Conservation (phyloP, 2,113 vertebrate genomes). For the Panurus biarmicus region DNA sequence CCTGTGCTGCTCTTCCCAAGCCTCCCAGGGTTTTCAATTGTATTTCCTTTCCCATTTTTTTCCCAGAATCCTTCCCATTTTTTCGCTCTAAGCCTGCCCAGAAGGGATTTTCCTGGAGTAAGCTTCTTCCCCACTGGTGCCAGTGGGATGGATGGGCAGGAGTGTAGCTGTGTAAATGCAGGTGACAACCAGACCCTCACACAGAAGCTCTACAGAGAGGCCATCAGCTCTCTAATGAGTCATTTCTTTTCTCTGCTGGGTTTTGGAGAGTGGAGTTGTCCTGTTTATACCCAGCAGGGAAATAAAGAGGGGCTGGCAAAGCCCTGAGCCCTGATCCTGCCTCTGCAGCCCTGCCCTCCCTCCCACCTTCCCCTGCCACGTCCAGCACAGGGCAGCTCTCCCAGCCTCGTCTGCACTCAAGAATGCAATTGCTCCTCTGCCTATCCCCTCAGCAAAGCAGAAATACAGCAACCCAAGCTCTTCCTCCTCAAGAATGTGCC, state of each 20-base stretch:
- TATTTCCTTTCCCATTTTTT: not conserved
- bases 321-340: not conserved
- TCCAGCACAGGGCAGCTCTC: not conserved
- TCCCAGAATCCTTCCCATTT: not conserved
- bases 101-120: not conserved
- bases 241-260: not conserved
- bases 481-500: constrained; percentile 55
- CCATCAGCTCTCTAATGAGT: not conserved
- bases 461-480: constrained; percentile 8
- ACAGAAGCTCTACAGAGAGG: not conserved
- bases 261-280: not conserved
- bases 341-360: not conserved
- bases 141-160: not conserved
- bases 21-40: not conserved
- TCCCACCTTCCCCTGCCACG: not conserved
- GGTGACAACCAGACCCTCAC: not conserved
- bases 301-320: not conserved
- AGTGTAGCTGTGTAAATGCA: not conserved
- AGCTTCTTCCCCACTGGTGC: not conserved
- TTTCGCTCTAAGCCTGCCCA: not conserved
- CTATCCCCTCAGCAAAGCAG: not conserved
- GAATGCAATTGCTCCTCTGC: not conserved
- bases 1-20: not conserved
- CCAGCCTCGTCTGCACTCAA: not conserved
- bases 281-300: not conserved